Evolutionary conservation across 23 tunicate species (phyloP), one percentile per base, ranked within the genome.

Genomic region (Trididemnum clinides): DNA sequence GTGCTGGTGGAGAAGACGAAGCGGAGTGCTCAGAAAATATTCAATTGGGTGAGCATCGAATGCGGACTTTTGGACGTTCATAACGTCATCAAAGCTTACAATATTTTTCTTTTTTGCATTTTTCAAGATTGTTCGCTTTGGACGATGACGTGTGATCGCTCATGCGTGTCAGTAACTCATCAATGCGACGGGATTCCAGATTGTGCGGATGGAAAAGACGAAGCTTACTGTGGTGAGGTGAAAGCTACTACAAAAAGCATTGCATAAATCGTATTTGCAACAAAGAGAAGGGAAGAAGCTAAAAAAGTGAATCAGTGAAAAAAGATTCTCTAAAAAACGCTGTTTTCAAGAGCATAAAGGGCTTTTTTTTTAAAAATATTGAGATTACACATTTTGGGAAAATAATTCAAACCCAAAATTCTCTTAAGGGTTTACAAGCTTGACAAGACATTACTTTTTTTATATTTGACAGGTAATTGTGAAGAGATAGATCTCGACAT

Each of bases 161-260:
- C 33, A 25, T 92, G 97, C 39, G 32, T 87, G 38, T 75, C 97
- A 10, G 82, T 92, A 1, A 80, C 97, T 57, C 44, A 87, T 51
- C 70, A 38, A 71, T 92, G 97, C 59, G 91, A 92, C 65, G 91
- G 88, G 34, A 78, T 51, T 23, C 10, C 33, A 33, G 91, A 92
- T 57, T 92, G 97, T 36, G 12, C 35, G 20, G 49, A 38, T 38
- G 70, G 83, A 28, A 54, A 26, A 2, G 97, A 92, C 51, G 97
- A 92, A 83, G 33, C 32, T 3, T 27, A 69, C 30, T 92, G 97
- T 44, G 84, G 97, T 92, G 33, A 73, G 57, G 15, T 62, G n/a
- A n/a, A n/a, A n/a, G n/a, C n/a, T n/a, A n/a, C n/a, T n/a, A n/a
- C n/a, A n/a, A n/a, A n/a, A n/a, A n/a, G n/a, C n/a, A n/a, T n/a